phyloP scores from a whole-genome alignment of 2,797 vertebrate species.

The Channallabes apus region DNA sequence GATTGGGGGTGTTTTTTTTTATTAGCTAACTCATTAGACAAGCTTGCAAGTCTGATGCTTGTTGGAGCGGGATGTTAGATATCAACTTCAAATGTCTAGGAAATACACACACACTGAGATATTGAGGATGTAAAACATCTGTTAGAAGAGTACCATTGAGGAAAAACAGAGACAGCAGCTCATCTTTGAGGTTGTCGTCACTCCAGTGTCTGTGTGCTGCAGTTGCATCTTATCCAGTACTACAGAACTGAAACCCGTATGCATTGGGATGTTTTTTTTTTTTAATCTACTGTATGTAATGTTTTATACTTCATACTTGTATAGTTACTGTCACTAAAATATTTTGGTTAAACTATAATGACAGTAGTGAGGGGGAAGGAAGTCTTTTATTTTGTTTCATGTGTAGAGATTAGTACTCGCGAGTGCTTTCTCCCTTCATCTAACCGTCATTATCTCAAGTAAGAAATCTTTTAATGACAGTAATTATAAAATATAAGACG shows the following conservation, averaged over 20 bases:
- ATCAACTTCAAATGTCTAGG: not conserved
- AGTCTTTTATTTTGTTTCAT: constrained; percentile 16
- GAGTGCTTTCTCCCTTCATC: not conserved
- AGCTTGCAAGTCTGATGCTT: not conserved
- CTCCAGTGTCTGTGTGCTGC: constrained; percentile 1
- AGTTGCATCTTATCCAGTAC: not conserved
- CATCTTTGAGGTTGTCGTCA: not conserved
- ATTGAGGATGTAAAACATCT: constrained; percentile 25
- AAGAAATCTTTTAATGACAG: constrained; percentile 2
- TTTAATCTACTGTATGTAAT: not conserved
- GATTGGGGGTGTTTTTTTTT: not conserved
- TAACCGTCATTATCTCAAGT: not conserved
- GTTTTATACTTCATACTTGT: not conserved
- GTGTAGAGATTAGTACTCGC: not conserved
- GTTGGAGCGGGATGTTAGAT: not conserved
- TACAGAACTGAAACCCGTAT: not conserved
- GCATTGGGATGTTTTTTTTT: not conserved
- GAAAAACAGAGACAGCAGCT: constrained; percentile 39
- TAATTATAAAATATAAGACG: constrained; percentile 7
- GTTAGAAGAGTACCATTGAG: constrained; percentile 41
- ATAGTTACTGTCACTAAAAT: not conserved
- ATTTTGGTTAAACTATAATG: not conserved
- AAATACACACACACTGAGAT: not conserved
- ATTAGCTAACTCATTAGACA: no score
- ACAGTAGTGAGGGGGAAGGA: not conserved